Evolutionary conservation across 2,888 invertebrate genomes (phyloP), one percentile per base, ranked within the genome.

Genomic region (Fragum whitleyi): DNA sequence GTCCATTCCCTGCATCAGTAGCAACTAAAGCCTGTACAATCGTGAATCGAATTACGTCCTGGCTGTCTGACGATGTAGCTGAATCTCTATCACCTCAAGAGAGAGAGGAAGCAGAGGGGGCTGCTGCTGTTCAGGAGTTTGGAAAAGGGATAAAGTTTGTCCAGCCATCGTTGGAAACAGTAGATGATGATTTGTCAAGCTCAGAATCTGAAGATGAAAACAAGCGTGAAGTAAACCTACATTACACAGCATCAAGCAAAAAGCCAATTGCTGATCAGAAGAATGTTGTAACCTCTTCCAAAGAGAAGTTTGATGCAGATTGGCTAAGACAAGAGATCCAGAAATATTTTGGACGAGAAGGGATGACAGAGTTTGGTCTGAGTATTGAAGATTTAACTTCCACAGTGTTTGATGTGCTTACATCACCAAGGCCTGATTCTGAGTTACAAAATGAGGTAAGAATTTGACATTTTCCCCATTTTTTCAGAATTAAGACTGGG

Each of bases 391-490:
- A 92, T 69, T 83, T 93, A 57, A 87, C 90, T n/a, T 81, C 90
- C 5, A 91, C 91, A 28, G 86, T 93, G 42, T 93, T 92, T 89
- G 92, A 93, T 80, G 88, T 93, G 26, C 86, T 94, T 39, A 88
- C 88, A 28, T 92, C 93, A 0, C 73, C 88, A 21, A 90, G 89
- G 59, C 85, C 91, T 0, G 91, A 93, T 77, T 89, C 91, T 29
- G 92, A 91, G 65, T 86, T 93, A 23, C 93, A 94, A 78, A 92
- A 92, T 89, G 92, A 93, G 88, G 93, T 93, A 72, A 87, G 89
- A 59, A 26, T 36, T 28, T 42, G 47, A 47, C 2, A 47, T 6
- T 36, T 36, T n/a, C n/a, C n/a, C n/a, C n/a, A n/a, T n/a, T n/a
- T n/a, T n/a, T n/a, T n/a, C 23, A 61, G n/a, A 57, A 16, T 9